These are phyloP conservation scores for Tricholauxania praeusta DNA, from an alignment of 2,888 invertebrate genomes.

Conservation along the genomic window DNA sequence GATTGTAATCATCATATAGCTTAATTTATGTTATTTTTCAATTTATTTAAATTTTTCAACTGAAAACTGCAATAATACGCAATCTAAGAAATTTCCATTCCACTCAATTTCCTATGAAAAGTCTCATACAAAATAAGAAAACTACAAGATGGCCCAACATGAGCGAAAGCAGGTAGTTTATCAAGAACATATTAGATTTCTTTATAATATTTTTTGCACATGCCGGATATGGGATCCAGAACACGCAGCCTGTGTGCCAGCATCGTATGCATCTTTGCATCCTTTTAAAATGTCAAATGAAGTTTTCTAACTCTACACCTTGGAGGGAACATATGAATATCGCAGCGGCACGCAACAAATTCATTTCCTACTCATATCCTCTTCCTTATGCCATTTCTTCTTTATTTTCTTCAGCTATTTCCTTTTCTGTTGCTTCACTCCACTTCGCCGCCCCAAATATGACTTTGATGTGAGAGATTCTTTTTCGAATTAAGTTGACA, in stretches of 20 bases:
- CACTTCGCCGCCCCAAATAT: slow-evolving; percentile 15
- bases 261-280: slow-evolving; percentile 23
- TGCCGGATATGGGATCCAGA: slow-evolving; percentile 31
- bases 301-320: neutral
- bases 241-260: neutral
- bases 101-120: slow-evolving; percentile 14
- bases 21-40: too few relatives aligned
- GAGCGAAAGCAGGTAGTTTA: slow-evolving; percentile 1
- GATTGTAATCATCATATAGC: too few relatives aligned
- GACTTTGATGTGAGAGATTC: slow-evolving; percentile 22
- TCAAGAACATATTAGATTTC: slow-evolving; percentile 30
- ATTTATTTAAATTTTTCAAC: too few relatives aligned
- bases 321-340: neutral
- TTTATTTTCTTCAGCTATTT: neutral
- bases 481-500: neutral
- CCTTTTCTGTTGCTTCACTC: neutral
- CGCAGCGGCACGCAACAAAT: slow-evolving; percentile 29
- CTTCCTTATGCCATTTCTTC: slow-evolving; percentile 11
- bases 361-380: slow-evolving; percentile 33
- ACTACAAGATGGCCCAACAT: neutral
- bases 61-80: too few relatives aligned
- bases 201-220: slow-evolving; percentile 27
- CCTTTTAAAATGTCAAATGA: slow-evolving; percentile 25
- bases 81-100: neutral
- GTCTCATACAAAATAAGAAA: neutral